Conservation (phyloP, 1,140 invertebrate genomes). For the Lordiphosa clarofinis region DNA sequence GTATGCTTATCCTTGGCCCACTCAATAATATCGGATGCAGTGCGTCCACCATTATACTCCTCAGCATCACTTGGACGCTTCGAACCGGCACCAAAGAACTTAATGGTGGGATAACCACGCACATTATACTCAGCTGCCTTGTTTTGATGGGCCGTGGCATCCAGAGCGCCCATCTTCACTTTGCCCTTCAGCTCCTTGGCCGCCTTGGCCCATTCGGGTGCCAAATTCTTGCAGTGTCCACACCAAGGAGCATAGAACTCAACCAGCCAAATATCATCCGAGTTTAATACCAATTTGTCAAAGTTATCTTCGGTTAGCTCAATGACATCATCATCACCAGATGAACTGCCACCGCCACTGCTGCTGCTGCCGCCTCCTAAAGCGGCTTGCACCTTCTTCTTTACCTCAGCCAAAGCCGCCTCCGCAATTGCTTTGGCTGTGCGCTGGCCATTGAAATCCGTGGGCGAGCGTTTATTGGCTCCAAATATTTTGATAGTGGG, state of each 20-base stretch:
- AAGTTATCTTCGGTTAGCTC: slow-evolving; percentile 97
- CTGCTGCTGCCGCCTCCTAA: slow-evolving; percentile 63
- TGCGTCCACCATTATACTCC: slow-evolving; percentile 95
- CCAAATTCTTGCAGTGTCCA: slow-evolving; percentile 97
- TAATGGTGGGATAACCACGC: slow-evolving; percentile 98
- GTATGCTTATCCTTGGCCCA: slow-evolving; percentile 93
- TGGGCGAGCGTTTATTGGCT: slow-evolving; percentile 91
- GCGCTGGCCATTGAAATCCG: slow-evolving; percentile 92
- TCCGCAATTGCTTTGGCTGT: slow-evolving; percentile 93
- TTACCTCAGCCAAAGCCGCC: slow-evolving; percentile 83
- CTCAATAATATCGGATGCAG: slow-evolving; percentile 92
- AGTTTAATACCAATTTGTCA: slow-evolving; percentile 92
- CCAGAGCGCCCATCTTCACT: slow-evolving; percentile 96
- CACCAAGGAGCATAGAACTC: slow-evolving; percentile 99
- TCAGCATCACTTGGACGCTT: slow-evolving; percentile 86
- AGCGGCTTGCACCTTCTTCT: slow-evolving; percentile 68
- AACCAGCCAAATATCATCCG: slow-evolving; percentile 96
- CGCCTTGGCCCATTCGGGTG: slow-evolving; percentile 96
- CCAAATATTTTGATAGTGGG: slow-evolving; percentile 98
- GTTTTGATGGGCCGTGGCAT: slow-evolving; percentile 94
- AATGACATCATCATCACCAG: slow-evolving; percentile 87
- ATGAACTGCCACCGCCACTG: slow-evolving; percentile 32
- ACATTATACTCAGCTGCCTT: slow-evolving; percentile 90
- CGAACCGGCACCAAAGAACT: slow-evolving; percentile 92
- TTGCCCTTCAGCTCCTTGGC: slow-evolving; percentile 96